phyloP scores from a whole-genome alignment of 1,140 invertebrate genomes.

The Psix sp. region DNA sequence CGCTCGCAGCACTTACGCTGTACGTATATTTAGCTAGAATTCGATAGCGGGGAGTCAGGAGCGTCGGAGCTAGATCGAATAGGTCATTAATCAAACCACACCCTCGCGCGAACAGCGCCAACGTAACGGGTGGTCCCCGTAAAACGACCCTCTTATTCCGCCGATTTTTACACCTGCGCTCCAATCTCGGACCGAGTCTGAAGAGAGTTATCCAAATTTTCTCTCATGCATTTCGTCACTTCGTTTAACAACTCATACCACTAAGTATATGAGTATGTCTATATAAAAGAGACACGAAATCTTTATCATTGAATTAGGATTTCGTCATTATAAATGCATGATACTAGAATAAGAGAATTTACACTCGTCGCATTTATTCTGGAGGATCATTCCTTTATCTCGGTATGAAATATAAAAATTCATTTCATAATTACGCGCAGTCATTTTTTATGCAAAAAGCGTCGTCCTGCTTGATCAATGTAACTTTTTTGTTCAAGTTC shows the following conservation, averaged over 20 bases:
- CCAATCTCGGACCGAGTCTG: background rate
- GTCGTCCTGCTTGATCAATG: background rate
- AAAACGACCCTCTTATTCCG: slow-evolving; percentile 36
- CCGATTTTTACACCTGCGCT: slow-evolving; percentile 21
- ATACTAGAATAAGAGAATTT: slow-evolving; percentile 23
- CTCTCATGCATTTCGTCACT: too few relatives aligned
- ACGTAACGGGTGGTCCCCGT: slow-evolving; percentile 73
- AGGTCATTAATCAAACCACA: slow-evolving; percentile 78
- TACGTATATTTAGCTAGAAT: slow-evolving; percentile 72
- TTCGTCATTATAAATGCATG: slow-evolving; percentile 21
- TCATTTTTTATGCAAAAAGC: slow-evolving; percentile 3
- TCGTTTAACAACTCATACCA: too few relatives aligned
- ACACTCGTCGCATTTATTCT: slow-evolving; percentile 42
- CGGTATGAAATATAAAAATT: slow-evolving; percentile 19
- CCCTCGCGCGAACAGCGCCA: slow-evolving; percentile 70
- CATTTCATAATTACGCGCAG: slow-evolving; percentile 10
- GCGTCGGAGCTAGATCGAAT: slow-evolving; percentile 70
- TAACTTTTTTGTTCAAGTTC: slow-evolving; percentile 19
- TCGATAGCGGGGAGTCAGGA: slow-evolving; percentile 69
- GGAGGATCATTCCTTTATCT: slow-evolving; percentile 25
- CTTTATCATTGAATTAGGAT: slow-evolving; percentile 35
- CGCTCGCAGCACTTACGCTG: slow-evolving; percentile 55
- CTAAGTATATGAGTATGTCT: too few relatives aligned
- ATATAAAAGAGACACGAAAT: too few relatives aligned
- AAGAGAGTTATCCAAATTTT: too few relatives aligned